Percentiles rank a stretch among this genome's conserved stretches.
phyloP scores from a whole-genome alignment of 1,140 invertebrate species.

The Drosophila suzukii region DNA sequence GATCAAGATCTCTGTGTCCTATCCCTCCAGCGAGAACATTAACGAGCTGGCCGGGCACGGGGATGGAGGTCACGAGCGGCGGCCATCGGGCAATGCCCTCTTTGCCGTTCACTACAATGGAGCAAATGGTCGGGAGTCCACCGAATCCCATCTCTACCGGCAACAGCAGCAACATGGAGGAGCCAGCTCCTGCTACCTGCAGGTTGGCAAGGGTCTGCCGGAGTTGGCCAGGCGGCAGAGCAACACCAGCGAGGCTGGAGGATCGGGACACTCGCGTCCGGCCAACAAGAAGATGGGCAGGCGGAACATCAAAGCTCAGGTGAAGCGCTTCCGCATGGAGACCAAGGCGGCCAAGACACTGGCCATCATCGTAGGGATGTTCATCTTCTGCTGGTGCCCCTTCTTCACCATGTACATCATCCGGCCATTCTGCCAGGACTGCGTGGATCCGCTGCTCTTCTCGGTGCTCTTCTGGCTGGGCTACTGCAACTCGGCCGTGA shows the following conservation, averaged over 20 bases:
- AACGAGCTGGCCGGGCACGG: slow-evolving; percentile 74
- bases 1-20: slow-evolving; percentile 93
- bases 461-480: slow-evolving; percentile 95
- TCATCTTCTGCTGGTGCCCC: slow-evolving; percentile 95
- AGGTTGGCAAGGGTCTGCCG: slow-evolving; percentile 85
- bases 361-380: slow-evolving; percentile 96
- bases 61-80: slow-evolving; percentile 37
- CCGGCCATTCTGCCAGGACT: slow-evolving; percentile 88
- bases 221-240: slow-evolving; percentile 78
- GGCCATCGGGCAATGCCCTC: slow-evolving; percentile 65
- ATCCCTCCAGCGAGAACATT: slow-evolving; percentile 91
- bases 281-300: slow-evolving; percentile 87
- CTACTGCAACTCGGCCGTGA: slow-evolving; percentile 96
- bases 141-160: slow-evolving; percentile 70
- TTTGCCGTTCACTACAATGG: slow-evolving; percentile 77
- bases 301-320: slow-evolving; percentile 85
- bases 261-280: slow-evolving; percentile 58
- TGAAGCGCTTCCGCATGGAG: slow-evolving; percentile 89
- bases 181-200: slow-evolving; percentile 86
- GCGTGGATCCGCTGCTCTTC: slow-evolving; percentile 91
- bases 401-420: slow-evolving; percentile 95
- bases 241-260: slow-evolving; percentile 84
- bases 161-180: slow-evolving; percentile 84
- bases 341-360: slow-evolving; percentile 96
- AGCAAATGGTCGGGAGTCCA: slow-evolving; percentile 66